Evolutionary conservation across 2,888 invertebrate genomes (phyloP).

Genomic region (Chalcosyrphus nemorum): DNA sequence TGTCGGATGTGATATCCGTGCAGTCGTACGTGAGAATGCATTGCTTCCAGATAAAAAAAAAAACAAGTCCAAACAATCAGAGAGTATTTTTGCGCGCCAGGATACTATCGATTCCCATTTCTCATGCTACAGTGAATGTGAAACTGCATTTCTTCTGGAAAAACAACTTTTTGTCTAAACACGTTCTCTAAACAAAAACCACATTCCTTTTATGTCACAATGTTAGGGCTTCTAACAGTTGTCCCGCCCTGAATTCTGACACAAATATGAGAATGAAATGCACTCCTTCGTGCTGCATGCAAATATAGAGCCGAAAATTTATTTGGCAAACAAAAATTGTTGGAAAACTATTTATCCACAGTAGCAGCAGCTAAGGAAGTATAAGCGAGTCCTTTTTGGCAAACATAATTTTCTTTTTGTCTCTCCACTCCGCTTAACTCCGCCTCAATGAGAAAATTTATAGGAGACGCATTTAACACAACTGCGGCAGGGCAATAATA

Average conservation of each 20-base stretch:
- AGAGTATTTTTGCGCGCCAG: not conserved
- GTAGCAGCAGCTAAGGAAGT: not conserved
- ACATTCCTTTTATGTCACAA: not conserved
- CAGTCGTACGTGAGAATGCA: constrained; percentile 33
- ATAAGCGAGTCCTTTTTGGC: not conserved
- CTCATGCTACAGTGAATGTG: not conserved
- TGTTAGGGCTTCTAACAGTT: not conserved
- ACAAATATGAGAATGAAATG: constrained; percentile 30
- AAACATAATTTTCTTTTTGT: not conserved
- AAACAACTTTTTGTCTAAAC: not conserved
- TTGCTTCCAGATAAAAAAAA: not conserved
- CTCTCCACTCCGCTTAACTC: not conserved
- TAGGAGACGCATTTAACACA: not conserved
- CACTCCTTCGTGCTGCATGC: constrained; percentile 22
- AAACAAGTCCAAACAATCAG: constrained; percentile 5
- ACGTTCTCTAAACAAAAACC: constrained; percentile 10
- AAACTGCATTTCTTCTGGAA: not conserved
- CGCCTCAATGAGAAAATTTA: not conserved
- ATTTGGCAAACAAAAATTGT: not conserved
- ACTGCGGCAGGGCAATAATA: constrained; percentile 6
- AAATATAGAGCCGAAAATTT: not conserved
- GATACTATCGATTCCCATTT: constrained; percentile 11
- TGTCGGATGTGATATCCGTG: constrained; percentile 14
- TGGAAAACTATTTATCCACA: not conserved
- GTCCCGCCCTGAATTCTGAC: not conserved